These are phyloP conservation scores for Xerus inauris DNA, from an alignment of 2,113 vertebrate genomes.

Conservation along the genomic window DNA sequence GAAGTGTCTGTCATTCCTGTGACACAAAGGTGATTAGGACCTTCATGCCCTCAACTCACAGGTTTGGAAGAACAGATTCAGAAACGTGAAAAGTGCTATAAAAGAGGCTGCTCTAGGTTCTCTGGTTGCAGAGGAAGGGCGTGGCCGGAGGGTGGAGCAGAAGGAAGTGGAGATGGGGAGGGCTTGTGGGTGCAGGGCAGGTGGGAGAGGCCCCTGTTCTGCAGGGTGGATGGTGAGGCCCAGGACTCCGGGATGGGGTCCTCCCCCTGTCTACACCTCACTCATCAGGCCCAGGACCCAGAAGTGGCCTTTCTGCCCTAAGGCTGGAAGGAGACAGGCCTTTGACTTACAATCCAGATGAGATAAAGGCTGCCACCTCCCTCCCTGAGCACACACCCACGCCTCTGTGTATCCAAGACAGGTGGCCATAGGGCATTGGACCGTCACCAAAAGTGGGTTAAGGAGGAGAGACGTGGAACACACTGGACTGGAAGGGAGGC, in stretches of 20 bases:
- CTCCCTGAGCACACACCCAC: background rate
- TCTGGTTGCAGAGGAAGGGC: constrained; percentile 3
- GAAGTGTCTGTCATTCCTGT: background rate
- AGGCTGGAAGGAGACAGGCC: background rate
- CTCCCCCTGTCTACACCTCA: background rate
- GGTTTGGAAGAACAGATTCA: background rate
- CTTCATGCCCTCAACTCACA: background rate
- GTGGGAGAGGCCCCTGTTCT: background rate
- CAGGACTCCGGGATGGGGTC: background rate
- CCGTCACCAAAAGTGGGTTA: background rate
- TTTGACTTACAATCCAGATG: background rate
- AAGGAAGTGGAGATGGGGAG: background rate
- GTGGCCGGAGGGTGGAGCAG: background rate
- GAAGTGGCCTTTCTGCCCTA: background rate
- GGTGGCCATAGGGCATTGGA: background rate
- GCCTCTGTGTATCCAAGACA: background rate
- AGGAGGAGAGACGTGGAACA: background rate
- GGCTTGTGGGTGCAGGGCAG: background rate
- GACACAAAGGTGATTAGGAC: background rate
- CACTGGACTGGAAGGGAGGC: background rate
- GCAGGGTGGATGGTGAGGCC: background rate
- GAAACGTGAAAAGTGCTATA: background rate
- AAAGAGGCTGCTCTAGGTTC: background rate
- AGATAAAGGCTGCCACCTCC: background rate
- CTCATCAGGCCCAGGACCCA: background rate